Base-by-base conservation (phyloP, 2,797 vertebrate genomes). In the Holocentrus rufus region DNA sequence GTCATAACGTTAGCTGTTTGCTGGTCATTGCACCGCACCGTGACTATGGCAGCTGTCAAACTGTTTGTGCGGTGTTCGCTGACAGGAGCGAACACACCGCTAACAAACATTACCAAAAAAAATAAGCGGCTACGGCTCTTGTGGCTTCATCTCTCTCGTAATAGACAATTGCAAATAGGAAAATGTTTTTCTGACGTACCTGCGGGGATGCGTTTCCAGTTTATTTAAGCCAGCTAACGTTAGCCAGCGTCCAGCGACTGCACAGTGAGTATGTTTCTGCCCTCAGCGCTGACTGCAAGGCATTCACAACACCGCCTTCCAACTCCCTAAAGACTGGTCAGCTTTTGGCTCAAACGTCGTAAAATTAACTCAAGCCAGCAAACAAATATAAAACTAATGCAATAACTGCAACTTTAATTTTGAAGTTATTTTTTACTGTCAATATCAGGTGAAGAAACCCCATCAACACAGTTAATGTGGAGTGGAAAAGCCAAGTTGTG, bases 11-110 rank as follows among this genome's bases (percentile, higher is more conserved):
- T 60, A 69, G 61, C 73, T 55, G 50, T 36, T 36, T 50, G 49
- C 47, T 81, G 61, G 39, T 53, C 69, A 68, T 74, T 75, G 77
- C 65, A 74, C 20, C 72, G 69, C 30, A 42, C 46, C 71, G 65
- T 82, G 76, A 74, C 80, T 86, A 77, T 5, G 76, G 75, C 80
- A 87, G 78, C 86, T 89, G 89, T 90, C 86, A 80, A 74, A 77
- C 78, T 76, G 65, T 76, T 63, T 22, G 75, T 64, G 34, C 13
- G 14, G 4, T 36, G 34, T 36, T 36, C 44, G 52, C 57, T 62
- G 10, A 77, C 30, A 83, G 2, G 78, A 69, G 44, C 47, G 1
- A 67, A 17, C 39, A 59, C 30, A 34, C 13, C 59, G 18, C 30
- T 25, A n/a, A 31, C 20, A n/a, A 5, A 7, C 7, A 53, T 42